A percentile compares a stretch with the other conserved stretches of the same genome.
Evolutionary conservation across 2,888 invertebrate species (phyloP).

Genomic region (Mellilla xanthometata): DNA sequence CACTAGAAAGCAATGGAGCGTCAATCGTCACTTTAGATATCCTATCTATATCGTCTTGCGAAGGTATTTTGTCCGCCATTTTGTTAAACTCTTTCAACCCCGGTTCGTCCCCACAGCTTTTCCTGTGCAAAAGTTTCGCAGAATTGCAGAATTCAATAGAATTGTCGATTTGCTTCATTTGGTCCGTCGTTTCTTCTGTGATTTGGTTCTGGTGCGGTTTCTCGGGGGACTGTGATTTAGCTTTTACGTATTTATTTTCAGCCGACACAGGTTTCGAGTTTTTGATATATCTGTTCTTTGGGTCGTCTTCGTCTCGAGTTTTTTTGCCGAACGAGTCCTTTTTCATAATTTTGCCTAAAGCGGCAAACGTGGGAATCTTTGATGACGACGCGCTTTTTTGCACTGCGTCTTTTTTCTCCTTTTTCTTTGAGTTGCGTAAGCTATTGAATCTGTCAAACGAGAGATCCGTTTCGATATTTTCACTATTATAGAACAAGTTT

Average conservation of each 20-base stretch:
- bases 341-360: slow-evolving; percentile 75
- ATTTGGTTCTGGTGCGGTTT: slow-evolving; percentile 50
- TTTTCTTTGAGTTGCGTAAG: slow-evolving; percentile 68
- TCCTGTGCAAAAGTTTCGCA: slow-evolving; percentile 58
- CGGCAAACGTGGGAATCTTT: slow-evolving; percentile 76
- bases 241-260: slow-evolving; percentile 73
- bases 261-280: slow-evolving; percentile 53
- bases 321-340: slow-evolving; percentile 72
- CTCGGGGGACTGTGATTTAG: slow-evolving; percentile 68
- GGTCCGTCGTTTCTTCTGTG: slow-evolving; percentile 50
- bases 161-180: slow-evolving; percentile 28
- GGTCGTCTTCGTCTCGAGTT: slow-evolving; percentile 54
- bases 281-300: slow-evolving; percentile 65
- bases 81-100: slow-evolving; percentile 56
- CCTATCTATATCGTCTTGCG: slow-evolving; percentile 93
- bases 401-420: slow-evolving; percentile 56
- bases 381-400: slow-evolving; percentile 73
- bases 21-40: slow-evolving; percentile 94
- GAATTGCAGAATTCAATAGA: slow-evolving; percentile 31
- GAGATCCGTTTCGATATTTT: slow-evolving; percentile 71
- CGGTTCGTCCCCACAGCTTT: slow-evolving; percentile 77
- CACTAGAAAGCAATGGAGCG: slow-evolving; percentile 88
- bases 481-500: slow-evolving; percentile 73
- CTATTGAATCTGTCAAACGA: slow-evolving; percentile 72
- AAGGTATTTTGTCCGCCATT: slow-evolving; percentile 83